A percentile compares a stretch with the other conserved stretches of the same genome.
phyloP scores from a whole-genome alignment of 2,797 vertebrate genomes.

The Sebastes miniatus region DNA sequence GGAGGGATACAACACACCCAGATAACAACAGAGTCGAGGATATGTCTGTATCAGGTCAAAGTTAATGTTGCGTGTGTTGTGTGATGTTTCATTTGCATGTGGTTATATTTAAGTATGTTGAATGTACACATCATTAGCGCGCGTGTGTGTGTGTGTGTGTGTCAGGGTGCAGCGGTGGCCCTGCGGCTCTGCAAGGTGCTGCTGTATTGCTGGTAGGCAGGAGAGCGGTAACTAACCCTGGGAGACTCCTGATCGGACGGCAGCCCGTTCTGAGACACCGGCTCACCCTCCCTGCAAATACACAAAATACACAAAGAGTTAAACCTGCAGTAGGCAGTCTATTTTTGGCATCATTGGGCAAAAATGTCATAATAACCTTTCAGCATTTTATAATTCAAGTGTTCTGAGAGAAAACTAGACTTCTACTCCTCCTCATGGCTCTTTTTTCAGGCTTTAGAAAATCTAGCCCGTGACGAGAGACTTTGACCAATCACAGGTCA shows the following conservation, averaged over 20 bases:
- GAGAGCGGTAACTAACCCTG: constrained; percentile 98
- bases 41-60: not conserved
- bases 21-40: not conserved
- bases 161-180: constrained; percentile 85
- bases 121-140: not conserved
- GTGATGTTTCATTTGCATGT: not conserved
- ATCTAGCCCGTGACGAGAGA: no score
- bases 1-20: not conserved
- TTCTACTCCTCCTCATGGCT: no score
- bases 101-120: not conserved
- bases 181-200: constrained; percentile 93
- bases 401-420: no score
- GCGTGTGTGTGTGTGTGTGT: constrained; percentile 1
- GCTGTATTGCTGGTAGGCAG: constrained; percentile 97
- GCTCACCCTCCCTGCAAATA: constrained; percentile 88
- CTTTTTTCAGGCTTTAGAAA: no score
- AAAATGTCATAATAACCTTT: no score
- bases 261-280: constrained; percentile 91
- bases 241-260: constrained; percentile 93
- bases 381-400: no score
- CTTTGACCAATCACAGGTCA: no score
- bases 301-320: not conserved
- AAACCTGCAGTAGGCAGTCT: no score
- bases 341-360: no score
- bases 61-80: not conserved